Evolutionary conservation across 2,888 invertebrate species (phyloP).

Genomic region (Hyalella azteca): DNA sequence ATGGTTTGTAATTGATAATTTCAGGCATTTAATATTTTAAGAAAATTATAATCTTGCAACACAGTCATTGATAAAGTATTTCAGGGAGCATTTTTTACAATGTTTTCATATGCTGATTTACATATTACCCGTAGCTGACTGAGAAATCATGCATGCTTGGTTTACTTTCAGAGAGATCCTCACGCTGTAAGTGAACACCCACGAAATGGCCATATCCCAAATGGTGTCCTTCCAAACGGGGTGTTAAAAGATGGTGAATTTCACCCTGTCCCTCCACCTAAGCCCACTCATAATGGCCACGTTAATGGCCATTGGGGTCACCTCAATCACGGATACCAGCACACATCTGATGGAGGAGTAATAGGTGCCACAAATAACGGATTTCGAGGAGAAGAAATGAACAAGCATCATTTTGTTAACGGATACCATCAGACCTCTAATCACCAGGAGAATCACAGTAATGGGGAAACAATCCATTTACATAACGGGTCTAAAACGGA

Average conservation of each 20-base stretch:
- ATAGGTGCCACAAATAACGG: background rate
- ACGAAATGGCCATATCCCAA: conserved; percentile 2
- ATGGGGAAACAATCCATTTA: background rate
- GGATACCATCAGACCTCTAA: background rate
- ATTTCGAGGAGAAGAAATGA: background rate
- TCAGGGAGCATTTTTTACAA: too few relatives aligned
- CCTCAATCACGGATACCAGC: conserved; percentile 17
- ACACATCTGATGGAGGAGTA: background rate
- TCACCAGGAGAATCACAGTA: conserved; percentile 1
- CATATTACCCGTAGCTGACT: too few relatives aligned
- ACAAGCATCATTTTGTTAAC: background rate
- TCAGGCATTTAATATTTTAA: too few relatives aligned
- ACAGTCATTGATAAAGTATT: too few relatives aligned
- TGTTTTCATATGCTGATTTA: too few relatives aligned
- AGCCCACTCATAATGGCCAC: background rate
- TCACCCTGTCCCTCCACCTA: background rate
- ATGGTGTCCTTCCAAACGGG: background rate
- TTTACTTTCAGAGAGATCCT: background rate
- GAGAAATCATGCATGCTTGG: too few relatives aligned
- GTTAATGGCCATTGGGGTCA: conserved; percentile 9
- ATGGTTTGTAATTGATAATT: too few relatives aligned
- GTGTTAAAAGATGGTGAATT: background rate
- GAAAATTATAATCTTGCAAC: too few relatives aligned
- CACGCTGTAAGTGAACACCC: background rate
- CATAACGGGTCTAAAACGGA: background rate